Conservation (phyloP, 2,888 invertebrate genomes). For the Drosophila kambysellisi region DNA sequence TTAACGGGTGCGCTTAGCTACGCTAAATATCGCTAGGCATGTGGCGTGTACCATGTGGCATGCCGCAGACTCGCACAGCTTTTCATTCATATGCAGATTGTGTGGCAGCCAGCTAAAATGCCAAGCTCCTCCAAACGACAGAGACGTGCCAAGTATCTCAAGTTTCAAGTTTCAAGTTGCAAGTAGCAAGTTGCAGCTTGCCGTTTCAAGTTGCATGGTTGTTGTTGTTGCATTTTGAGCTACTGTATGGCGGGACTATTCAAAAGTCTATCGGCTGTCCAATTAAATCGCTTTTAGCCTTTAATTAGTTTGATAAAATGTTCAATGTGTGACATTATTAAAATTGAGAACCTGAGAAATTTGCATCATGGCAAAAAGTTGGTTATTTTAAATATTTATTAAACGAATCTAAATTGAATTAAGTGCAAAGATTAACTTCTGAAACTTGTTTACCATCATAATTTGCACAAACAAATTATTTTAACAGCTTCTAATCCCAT, state of each 20-base stretch:
- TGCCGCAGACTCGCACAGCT: slow-evolving; percentile 46
- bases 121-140: slow-evolving; percentile 41
- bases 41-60: slow-evolving; percentile 31
- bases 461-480: slow-evolving; percentile 33
- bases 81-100: slow-evolving; percentile 56
- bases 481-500: slow-evolving; percentile 27
- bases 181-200: slow-evolving; percentile 14
- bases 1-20: slow-evolving; percentile 44
- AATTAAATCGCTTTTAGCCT: slow-evolving; percentile 74
- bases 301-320: slow-evolving; percentile 71
- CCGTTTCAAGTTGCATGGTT: slow-evolving; percentile 5
- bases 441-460: slow-evolving; percentile 39
- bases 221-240: slow-evolving; percentile 30
- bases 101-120: slow-evolving; percentile 45
- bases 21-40: slow-evolving; percentile 57
- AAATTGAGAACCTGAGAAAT: slow-evolving; percentile 20
- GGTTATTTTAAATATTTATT: background rate
- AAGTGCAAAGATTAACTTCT: background rate
- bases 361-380: background rate
- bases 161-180: slow-evolving; percentile 18
- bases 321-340: slow-evolving; percentile 50
- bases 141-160: slow-evolving; percentile 46
- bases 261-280: slow-evolving; percentile 78
- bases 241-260: slow-evolving; percentile 58
- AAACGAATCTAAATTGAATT: background rate